Evolutionary conservation across 2,797 vertebrate genomes (phyloP).

Genomic region (Pseudopleuronectes americanus): DNA sequence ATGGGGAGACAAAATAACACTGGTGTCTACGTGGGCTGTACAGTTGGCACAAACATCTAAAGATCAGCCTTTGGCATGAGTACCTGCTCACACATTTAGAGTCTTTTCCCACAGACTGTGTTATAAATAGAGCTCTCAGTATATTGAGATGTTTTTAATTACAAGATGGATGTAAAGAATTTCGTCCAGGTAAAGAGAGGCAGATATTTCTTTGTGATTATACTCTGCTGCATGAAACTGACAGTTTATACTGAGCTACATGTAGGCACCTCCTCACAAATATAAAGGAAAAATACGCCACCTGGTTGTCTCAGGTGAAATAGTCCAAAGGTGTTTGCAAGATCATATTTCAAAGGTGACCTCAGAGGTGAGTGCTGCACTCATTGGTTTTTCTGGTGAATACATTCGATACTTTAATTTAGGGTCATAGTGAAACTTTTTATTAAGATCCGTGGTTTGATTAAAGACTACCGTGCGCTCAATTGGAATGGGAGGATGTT

Average conservation of each 20-base stretch:
- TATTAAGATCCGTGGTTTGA: conserved; percentile 9
- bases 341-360: conserved; percentile 54
- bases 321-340: conserved; percentile 38
- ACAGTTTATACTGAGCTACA: conserved; percentile 21
- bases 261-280: conserved; percentile 35
- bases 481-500: conserved; percentile 27
- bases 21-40: conserved; percentile 30
- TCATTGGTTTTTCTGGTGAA: not conserved
- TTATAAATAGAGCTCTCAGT: not conserved
- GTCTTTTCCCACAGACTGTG: too few relatives aligned
- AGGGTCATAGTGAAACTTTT: not conserved
- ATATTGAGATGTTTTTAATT: not conserved
- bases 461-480: not conserved
- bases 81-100: too few relatives aligned
- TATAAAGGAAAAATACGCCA: conserved; percentile 80
- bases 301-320: conserved; percentile 81
- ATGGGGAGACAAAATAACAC: conserved; percentile 20
- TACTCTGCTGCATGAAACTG: not conserved
- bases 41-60: not conserved
- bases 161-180: not conserved
- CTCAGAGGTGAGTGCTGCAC: not conserved
- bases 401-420: not conserved
- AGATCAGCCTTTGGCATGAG: conserved; percentile 1
- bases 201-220: not conserved
- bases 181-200: not conserved